These are phyloP conservation scores for Andrena flavipes DNA, from an alignment of 2,888 invertebrate genomes.

Conservation along the genomic window DNA sequence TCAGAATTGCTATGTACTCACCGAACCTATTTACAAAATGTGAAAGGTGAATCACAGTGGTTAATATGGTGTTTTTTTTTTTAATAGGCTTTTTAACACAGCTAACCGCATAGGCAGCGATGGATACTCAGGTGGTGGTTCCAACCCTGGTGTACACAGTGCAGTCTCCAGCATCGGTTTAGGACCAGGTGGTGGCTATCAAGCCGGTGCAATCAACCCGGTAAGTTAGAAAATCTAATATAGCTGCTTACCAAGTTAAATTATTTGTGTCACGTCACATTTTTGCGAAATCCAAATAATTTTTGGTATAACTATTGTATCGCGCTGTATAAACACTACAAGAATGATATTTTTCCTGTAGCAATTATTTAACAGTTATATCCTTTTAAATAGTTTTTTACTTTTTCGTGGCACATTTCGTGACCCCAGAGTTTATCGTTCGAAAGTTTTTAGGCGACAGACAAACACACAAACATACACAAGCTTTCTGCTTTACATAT, in stretches of 20 bases:
- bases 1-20: too few species aligned
- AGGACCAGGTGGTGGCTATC: constrained; percentile 77
- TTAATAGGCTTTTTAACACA: constrained; percentile 48
- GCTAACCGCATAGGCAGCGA: constrained; percentile 49
- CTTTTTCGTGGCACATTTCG: too few species aligned
- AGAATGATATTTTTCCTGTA: too few species aligned
- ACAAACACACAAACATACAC: too few species aligned
- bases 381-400: too few species aligned
- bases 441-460: too few species aligned
- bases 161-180: constrained; percentile 70
- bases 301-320: too few species aligned
- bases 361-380: too few species aligned
- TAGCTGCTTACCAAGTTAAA: background rate
- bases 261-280: background rate
- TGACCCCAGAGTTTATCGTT: too few species aligned
- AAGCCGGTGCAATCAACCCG: constrained; percentile 75
- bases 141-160: constrained; percentile 37
- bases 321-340: too few species aligned
- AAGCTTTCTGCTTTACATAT: too few species aligned
- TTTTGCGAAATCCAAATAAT: too few species aligned
- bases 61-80: constrained; percentile 13
- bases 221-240: constrained; percentile 64
- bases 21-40: background rate
- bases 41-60: background rate
- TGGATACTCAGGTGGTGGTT: constrained; percentile 26